Conservation (phyloP, 1,140 invertebrate species). For the Papilio helenus region DNA sequence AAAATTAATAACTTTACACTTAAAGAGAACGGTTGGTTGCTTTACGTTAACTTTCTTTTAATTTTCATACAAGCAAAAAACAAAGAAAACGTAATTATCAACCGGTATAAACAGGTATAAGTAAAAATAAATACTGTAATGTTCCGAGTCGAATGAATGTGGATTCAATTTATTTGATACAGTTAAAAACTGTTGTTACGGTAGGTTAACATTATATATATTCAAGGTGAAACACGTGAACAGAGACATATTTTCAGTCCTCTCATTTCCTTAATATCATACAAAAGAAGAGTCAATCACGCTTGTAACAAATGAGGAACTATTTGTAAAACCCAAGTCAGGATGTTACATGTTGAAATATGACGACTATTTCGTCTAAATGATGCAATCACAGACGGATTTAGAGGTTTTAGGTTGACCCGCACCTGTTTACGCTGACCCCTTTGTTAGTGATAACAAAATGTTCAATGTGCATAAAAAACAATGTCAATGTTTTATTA, state of each 20-base stretch:
- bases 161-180: no score
- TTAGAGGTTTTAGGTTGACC: slow-evolving; percentile 58
- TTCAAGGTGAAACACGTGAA: not conserved
- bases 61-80: slow-evolving; percentile 9
- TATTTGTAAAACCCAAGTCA: slow-evolving; percentile 68
- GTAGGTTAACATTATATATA: no score
- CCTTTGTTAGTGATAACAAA: slow-evolving; percentile 8
- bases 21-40: not conserved
- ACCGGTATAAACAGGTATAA: slow-evolving; percentile 4
- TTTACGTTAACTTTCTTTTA: slow-evolving; percentile 50
- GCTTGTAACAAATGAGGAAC: slow-evolving; percentile 61
- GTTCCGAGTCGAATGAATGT: not conserved
- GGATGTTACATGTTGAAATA: slow-evolving; percentile 70
- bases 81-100: not conserved
- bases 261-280: not conserved
- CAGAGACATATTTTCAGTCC: not conserved
- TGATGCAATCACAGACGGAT: slow-evolving; percentile 76
- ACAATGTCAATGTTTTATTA: not conserved
- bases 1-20: slow-evolving; percentile 46
- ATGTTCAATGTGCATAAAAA: not conserved
- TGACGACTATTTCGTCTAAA: slow-evolving; percentile 73
- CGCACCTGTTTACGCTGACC: slow-evolving; percentile 1
- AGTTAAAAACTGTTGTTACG: no score
- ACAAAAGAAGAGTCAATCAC: slow-evolving; percentile 45
- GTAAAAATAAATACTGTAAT: not conserved